These are phyloP conservation scores for Phrynosoma blainvillii DNA, from an alignment of 2,113 vertebrate species.

Conservation along the genomic window DNA sequence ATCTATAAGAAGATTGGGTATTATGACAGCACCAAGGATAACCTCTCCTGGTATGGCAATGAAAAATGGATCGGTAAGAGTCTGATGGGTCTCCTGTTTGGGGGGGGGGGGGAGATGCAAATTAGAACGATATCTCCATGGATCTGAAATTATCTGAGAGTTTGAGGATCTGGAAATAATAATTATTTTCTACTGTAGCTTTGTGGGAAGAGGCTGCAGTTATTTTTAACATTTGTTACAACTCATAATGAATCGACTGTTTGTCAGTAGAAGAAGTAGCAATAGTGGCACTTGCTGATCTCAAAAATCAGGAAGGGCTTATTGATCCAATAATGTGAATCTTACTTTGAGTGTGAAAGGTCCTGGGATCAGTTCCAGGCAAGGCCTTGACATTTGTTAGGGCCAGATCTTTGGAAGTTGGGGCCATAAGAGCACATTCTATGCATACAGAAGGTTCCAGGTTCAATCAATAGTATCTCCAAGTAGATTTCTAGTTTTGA, in stretches of 20 bases:
- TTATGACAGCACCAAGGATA: constrained; percentile 94
- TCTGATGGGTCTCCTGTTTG: not conserved
- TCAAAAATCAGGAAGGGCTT: not conserved
- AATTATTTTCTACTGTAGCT: not conserved
- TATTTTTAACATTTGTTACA: not conserved
- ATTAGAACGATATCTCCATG: not conserved
- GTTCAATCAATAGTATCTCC: too few relatives aligned
- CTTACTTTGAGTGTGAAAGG: not conserved
- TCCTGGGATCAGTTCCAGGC: not conserved
- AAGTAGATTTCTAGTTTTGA: too few relatives aligned
- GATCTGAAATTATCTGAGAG: not conserved
- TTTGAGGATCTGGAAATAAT: not conserved
- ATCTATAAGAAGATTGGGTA: constrained; percentile 96
- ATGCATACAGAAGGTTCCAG: not conserved
- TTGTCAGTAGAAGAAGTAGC: not conserved
- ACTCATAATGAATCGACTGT: not conserved
- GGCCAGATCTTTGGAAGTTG: not conserved
- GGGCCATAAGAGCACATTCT: not conserved
- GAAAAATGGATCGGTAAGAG: constrained; percentile 92
- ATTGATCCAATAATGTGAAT: not conserved
- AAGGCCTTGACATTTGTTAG: not conserved
- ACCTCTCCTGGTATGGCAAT: constrained; percentile 91
- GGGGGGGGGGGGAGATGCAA: not conserved
- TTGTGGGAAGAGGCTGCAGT: not conserved
- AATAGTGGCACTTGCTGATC: not conserved